Evolutionary conservation across 2,113 vertebrate genomes (phyloP), one percentile per base, ranked within the genome.

Genomic region (Oreochromis tanganicae): DNA sequence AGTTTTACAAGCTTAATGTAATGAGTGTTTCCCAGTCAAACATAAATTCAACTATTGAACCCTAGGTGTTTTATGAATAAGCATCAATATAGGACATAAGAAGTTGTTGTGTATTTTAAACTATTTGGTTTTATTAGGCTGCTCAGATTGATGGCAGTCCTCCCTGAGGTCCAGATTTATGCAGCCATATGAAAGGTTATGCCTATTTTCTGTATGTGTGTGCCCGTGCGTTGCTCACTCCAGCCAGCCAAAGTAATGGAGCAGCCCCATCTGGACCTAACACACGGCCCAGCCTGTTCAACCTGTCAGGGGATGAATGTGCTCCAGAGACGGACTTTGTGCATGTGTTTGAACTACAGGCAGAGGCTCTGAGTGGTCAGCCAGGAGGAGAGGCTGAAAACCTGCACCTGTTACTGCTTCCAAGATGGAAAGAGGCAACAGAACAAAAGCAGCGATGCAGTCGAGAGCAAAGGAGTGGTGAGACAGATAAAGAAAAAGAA

Each of bases 211-310:
- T 27, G n/a, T 32, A 21, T 46, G 36, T 79, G 21, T 68, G 81
- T 79, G 81, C 5, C 8, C 1, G 34, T 82, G 85, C 91, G 81
- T 38, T 86, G 81, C 59, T 87, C 66, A 90, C 79, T 80, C 68
- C 63, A 85, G 71, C 85, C 80, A 91, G 81, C 68, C 59, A 89
- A 88, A 88, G 90, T 90, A 89, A 94, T 90, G 90, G 68, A 90
- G 87, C 66, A 81, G 91, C 80, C 88, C 93, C 93, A 94, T 93
- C 94, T 95, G 93, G 87, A 88, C 85, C 81, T 75, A 81, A 81
- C 92, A 89, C 92, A 87, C 66, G 81, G 87, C 85, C 92, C 92
- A 85, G 84, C 90, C 90, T 91, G 87, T 85, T 93, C 82, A 43
- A 90, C 82, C 83, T 88, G 91, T 93, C 91, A 85, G 86, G 80